Evolutionary conservation across 2,888 invertebrate genomes (phyloP).

Genomic region (Eilema caniola): DNA sequence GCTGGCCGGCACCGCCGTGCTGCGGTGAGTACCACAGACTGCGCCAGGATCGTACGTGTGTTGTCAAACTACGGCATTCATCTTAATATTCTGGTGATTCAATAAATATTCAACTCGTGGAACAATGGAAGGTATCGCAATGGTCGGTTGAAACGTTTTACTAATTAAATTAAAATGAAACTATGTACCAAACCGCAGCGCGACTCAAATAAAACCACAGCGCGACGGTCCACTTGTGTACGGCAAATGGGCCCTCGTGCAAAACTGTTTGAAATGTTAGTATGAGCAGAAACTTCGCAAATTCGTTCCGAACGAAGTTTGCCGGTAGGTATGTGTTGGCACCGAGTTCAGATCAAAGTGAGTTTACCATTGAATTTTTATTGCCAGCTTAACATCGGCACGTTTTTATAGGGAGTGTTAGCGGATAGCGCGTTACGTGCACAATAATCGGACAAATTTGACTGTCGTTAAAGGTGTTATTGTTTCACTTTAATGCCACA

Average conservation of each 20-base stretch:
- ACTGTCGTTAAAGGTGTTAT: conserved; percentile 47
- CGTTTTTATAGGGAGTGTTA: conserved; percentile 37
- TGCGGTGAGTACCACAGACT: conserved; percentile 70
- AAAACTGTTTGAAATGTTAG: conserved; percentile 51
- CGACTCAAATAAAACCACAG: conserved; percentile 53
- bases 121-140: conserved; percentile 22
- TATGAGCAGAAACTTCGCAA: conserved; percentile 28
- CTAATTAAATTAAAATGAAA: conserved; percentile 50
- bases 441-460: conserved; percentile 47
- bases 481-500: conserved; percentile 44
- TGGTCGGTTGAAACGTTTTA: conserved; percentile 1
- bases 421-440: conserved; percentile 43
- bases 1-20: conserved; percentile 79
- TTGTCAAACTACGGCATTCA: background rate
- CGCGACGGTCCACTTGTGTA: conserved; percentile 53
- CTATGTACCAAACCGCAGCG: conserved; percentile 30
- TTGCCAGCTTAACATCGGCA: conserved; percentile 28
- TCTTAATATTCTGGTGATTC: background rate
- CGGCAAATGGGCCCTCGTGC: conserved; percentile 48
- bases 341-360: conserved; percentile 40
- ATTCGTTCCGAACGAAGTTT: conserved; percentile 34
- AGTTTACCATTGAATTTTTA: conserved; percentile 23
- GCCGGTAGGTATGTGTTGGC: conserved; percentile 25
- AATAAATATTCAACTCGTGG: background rate
- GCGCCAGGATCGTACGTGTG: too few species aligned